Percentiles rank a stretch among this genome's conserved stretches.
Conservation (phyloP, 2,888 invertebrate species). For the Tenthredo notha region DNA sequence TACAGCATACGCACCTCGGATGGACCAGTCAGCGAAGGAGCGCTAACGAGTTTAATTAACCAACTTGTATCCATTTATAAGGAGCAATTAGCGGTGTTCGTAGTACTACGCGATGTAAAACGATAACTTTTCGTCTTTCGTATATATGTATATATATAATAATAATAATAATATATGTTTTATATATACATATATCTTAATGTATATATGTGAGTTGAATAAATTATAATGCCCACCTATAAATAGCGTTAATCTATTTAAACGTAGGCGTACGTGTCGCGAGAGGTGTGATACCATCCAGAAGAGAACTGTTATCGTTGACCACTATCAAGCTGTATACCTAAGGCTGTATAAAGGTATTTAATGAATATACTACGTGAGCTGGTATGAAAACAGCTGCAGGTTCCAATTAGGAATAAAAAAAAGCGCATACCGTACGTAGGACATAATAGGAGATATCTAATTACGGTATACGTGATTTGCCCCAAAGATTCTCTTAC, state of each 20-base stretch:
- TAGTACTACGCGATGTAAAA: constrained; percentile 8
- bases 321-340: neutral
- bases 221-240: constrained; percentile 21
- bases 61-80: constrained; percentile 51
- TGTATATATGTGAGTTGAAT: neutral
- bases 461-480: constrained; percentile 44
- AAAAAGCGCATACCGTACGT: constrained; percentile 17
- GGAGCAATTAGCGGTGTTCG: constrained; percentile 49
- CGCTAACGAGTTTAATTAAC: constrained; percentile 50
- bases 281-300: constrained; percentile 27
- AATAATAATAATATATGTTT: too few relatives aligned
- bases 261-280: constrained; percentile 30
- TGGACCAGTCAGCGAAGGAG: constrained; percentile 6
- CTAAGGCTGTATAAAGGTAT: neutral
- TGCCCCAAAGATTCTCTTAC: neutral
- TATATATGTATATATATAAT: neutral
- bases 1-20: neutral
- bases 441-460: constrained; percentile 51
- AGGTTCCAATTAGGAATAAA: constrained; percentile 31
- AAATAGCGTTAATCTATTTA: constrained; percentile 18
- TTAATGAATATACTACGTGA: neutral
- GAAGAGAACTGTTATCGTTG: neutral
- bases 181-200: neutral
- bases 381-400: neutral
- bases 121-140: constrained; percentile 21